These are phyloP conservation scores for Leucopsar rothschildi DNA, from an alignment of 2,113 vertebrate species.

Conservation along the genomic window DNA sequence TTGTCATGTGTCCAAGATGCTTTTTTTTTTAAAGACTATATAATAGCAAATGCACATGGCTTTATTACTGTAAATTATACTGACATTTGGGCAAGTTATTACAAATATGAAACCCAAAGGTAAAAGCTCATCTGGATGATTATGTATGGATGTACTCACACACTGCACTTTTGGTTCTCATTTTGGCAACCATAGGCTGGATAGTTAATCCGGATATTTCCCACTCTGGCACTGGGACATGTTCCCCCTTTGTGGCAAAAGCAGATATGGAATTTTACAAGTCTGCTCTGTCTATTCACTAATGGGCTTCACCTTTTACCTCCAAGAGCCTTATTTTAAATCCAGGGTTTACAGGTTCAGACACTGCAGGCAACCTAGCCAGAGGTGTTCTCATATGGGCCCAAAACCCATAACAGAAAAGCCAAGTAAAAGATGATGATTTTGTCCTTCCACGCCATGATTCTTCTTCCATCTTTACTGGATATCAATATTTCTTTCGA, in stretches of 20 bases:
- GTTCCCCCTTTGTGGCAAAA: conserved; percentile 1
- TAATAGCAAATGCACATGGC: neutral
- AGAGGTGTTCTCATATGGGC: neutral
- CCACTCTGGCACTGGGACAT: neutral
- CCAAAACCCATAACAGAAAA: neutral
- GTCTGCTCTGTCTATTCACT: conserved; percentile 18
- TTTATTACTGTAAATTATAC: conserved; percentile 8
- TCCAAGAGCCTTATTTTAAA: conserved; percentile 31
- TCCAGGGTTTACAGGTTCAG: conserved; percentile 12
- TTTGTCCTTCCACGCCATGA: neutral
- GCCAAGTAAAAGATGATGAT: neutral
- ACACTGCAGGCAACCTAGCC: neutral
- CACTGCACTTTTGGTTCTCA: neutral
- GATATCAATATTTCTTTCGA: neutral
- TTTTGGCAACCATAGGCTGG: neutral
- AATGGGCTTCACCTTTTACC: conserved; percentile 46
- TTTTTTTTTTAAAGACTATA: neutral
- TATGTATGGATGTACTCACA: neutral
- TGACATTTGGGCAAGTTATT: neutral
- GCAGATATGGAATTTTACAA: conserved; percentile 13
- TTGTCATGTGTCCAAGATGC: neutral
- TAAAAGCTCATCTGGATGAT: neutral
- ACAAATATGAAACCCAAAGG: neutral
- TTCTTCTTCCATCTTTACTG: conserved; percentile 15
- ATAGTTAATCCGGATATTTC: neutral